Conservation (phyloP, 2,113 vertebrate genomes). For the Nansenia antarctica region DNA sequence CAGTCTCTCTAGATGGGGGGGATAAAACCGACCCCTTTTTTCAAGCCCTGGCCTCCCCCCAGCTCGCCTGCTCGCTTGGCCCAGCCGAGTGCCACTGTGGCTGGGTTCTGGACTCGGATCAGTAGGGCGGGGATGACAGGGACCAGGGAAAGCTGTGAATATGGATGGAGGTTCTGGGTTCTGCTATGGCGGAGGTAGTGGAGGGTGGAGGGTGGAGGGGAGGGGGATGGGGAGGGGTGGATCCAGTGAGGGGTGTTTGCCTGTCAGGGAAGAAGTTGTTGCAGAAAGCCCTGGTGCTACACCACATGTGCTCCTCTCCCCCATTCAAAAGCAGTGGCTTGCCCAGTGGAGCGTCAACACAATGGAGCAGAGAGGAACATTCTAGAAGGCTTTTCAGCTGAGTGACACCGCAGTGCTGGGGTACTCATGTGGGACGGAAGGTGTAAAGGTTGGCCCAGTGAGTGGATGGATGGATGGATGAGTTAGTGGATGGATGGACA, state of each 20-base stretch:
- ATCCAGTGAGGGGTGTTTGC: constrained; percentile 33
- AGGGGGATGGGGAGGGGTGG: constrained; percentile 9
- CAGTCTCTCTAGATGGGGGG: constrained; percentile 43
- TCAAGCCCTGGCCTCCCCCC: constrained; percentile 44
- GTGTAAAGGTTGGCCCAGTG: not conserved
- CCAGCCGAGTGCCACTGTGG: constrained; percentile 52
- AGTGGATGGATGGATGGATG: constrained; percentile 33
- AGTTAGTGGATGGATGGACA: no score
- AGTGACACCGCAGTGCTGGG: constrained; percentile 32
- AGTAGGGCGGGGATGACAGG: constrained; percentile 57
- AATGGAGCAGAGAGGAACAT: constrained; percentile 20
- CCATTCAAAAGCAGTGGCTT: constrained; percentile 13
- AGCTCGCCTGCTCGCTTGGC: constrained; percentile 47
- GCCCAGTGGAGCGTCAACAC: constrained; percentile 37
- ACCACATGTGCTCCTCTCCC: constrained; percentile 20
- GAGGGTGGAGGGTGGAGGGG: constrained; percentile 14
- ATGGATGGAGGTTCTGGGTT: constrained; percentile 35
- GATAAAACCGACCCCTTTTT: constrained; percentile 54
- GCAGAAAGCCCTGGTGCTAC: constrained; percentile 43
- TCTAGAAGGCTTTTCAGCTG: constrained; percentile 31
- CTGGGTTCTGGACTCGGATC: constrained; percentile 38
- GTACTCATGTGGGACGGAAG: constrained; percentile 22
- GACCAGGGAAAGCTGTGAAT: constrained; percentile 52
- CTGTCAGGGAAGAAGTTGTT: constrained; percentile 55
- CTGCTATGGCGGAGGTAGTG: not conserved